phyloP scores from a whole-genome alignment of 2,797 vertebrate genomes.

The Alectoris magna region DNA sequence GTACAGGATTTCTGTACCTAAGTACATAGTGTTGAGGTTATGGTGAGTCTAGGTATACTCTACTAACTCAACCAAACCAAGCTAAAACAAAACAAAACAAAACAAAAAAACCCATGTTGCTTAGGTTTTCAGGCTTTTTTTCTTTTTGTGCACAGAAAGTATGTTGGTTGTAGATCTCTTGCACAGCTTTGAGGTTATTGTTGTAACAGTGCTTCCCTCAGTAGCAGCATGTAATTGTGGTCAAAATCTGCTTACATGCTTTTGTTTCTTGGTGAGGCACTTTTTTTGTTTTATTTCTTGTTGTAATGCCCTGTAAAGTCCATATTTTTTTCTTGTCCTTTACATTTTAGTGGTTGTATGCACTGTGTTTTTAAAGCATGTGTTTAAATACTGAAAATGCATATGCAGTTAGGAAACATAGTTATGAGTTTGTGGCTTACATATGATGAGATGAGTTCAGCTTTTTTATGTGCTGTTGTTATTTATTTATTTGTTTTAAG shows the following conservation, averaged over 20 bases:
- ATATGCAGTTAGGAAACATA: neutral
- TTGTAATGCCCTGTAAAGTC: neutral
- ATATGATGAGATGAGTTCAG: neutral
- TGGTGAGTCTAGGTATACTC: neutral
- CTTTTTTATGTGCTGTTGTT: rapidly evolving
- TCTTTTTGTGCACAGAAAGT: neutral
- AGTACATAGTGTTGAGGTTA: neutral
- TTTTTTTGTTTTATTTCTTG: neutral
- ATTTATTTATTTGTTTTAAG: neutral
- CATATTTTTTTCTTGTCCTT: neutral
- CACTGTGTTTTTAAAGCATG: neutral
- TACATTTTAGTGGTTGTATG: neutral
- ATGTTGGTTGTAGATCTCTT: neutral
- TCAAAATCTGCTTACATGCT: neutral
- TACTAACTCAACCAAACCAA: neutral
- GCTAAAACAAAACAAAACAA: neutral
- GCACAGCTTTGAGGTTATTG: neutral
- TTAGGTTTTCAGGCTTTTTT: neutral
- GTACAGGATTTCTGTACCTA: neutral
- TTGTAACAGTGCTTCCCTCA: neutral
- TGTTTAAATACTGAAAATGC: neutral
- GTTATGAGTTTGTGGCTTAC: neutral
- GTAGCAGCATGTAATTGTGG: neutral
- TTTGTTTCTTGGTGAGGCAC: neutral
- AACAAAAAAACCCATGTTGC: neutral